A percentile compares a stretch with the other conserved stretches of the same genome.
phyloP scores from a whole-genome alignment of 2,113 vertebrate genomes.

The Polypterus senegalus region DNA sequence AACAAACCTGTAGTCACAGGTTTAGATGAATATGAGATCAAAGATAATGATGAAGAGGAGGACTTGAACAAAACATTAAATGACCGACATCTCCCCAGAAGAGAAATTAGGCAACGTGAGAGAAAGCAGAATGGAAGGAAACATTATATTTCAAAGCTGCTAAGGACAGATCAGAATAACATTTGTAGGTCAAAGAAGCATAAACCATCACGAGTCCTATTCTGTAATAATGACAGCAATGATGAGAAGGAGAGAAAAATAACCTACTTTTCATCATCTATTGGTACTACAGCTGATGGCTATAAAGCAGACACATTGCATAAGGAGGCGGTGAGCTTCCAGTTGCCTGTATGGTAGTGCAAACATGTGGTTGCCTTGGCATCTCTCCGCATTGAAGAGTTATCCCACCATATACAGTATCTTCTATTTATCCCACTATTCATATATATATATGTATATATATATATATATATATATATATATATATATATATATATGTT shows the following conservation, averaged over 20 bases:
- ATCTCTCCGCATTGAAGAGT: too few species aligned
- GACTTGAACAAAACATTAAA: slow-evolving; percentile 80
- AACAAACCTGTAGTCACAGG: slow-evolving; percentile 63
- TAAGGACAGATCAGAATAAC: slow-evolving; percentile 61
- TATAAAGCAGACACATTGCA: slow-evolving; percentile 58
- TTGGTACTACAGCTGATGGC: slow-evolving; percentile 49
- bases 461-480: too few species aligned
- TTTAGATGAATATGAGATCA: slow-evolving; percentile 94
- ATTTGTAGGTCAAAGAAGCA: slow-evolving; percentile 76
- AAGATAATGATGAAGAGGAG: slow-evolving; percentile 72
- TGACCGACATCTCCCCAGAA: slow-evolving; percentile 74
- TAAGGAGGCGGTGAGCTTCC: slow-evolving; percentile 65
- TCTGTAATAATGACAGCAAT: slow-evolving; percentile 87
- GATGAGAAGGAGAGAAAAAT: slow-evolving; percentile 67
- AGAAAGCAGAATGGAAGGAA: slow-evolving; percentile 69
- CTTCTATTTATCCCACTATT: too few species aligned
- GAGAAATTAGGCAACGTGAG: slow-evolving; percentile 72
- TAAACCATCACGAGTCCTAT: slow-evolving; percentile 65
- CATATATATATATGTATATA: too few species aligned
- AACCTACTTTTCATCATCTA: slow-evolving; percentile 54
- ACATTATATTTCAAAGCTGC: slow-evolving; percentile 65
- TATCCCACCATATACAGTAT: too few species aligned
- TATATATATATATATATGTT: too few species aligned
- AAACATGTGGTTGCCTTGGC: too few species aligned
- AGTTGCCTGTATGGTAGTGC: too few species aligned